These are phyloP conservation scores for Rhinogobius similis DNA, from an alignment of 2,113 vertebrate genomes.

Conservation along the genomic window DNA sequence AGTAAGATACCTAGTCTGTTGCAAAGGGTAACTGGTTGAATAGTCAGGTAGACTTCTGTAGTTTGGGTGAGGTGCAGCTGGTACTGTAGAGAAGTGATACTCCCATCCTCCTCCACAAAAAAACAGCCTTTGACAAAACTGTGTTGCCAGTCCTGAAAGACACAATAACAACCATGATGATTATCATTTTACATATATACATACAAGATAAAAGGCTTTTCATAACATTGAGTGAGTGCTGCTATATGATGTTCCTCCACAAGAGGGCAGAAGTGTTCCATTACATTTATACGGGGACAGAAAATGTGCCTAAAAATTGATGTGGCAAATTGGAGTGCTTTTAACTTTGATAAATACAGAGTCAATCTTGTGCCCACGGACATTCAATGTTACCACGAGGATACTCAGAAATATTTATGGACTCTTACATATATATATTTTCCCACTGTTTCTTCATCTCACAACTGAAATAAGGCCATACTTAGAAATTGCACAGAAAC, in stretches of 20 bases:
- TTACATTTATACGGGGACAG: conserved; percentile 25
- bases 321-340: conserved; percentile 54
- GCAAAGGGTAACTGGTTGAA: conserved; percentile 80
- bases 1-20: conserved; percentile 57
- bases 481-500: conserved; percentile 61
- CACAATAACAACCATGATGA: background rate
- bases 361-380: conserved; percentile 44
- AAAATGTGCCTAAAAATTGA: conserved; percentile 36
- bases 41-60: conserved; percentile 82
- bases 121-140: conserved; percentile 86
- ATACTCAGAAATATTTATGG: conserved; percentile 65
- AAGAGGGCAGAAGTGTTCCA: conserved; percentile 62
- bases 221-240: conserved; percentile 25
- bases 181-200: background rate
- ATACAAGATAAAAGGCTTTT: conserved; percentile 42
- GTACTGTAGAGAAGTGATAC: conserved; percentile 86
- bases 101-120: conserved; percentile 86
- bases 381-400: conserved; percentile 57
- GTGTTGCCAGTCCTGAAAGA: conserved; percentile 84
- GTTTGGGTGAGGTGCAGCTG: conserved; percentile 81
- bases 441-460: conserved; percentile 56
- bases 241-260: conserved; percentile 48
- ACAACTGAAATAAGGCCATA: conserved; percentile 59
- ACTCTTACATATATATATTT: conserved; percentile 55
- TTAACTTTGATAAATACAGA: conserved; percentile 68